Evolutionary conservation across 1,140 invertebrate species (phyloP).

Genomic region (Neodiprion lecontei): DNA sequence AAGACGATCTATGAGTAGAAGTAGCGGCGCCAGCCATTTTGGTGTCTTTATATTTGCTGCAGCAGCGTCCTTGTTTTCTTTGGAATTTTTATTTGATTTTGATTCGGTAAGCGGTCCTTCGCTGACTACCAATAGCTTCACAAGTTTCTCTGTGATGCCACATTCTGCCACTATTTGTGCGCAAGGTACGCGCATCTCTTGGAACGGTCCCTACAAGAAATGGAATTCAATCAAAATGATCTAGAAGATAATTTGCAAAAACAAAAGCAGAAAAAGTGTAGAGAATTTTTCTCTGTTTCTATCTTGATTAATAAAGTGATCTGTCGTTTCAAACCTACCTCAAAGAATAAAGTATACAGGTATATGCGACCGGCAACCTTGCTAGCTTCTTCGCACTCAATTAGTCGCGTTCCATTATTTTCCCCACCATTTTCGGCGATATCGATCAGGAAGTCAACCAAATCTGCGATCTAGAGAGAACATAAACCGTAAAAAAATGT

Average conservation of each 20-base stretch:
- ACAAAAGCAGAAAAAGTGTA: too few relatives aligned
- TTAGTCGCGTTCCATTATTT: constrained; percentile 54
- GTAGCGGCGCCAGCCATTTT: constrained; percentile 82
- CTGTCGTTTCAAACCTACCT: constrained; percentile 52
- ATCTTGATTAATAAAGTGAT: too few relatives aligned
- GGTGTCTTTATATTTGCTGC: constrained; percentile 63
- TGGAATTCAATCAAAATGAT: background rate
- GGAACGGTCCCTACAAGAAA: constrained; percentile 53
- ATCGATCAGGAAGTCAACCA: constrained; percentile 54
- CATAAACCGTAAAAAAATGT: background rate
- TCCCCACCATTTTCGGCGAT: constrained; percentile 52
- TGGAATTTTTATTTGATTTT: constrained; percentile 41
- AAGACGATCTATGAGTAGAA: constrained; percentile 81
- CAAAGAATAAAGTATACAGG: constrained; percentile 80
- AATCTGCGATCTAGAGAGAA: constrained; percentile 46
- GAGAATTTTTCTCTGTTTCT: too few relatives aligned
- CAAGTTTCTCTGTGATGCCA: constrained; percentile 65
- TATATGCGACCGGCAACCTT: constrained; percentile 76
- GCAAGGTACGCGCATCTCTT: constrained; percentile 76
- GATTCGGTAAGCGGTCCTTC: constrained; percentile 54
- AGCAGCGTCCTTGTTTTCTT: constrained; percentile 46
- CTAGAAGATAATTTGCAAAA: too few relatives aligned
- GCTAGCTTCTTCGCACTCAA: constrained; percentile 65
- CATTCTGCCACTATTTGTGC: constrained; percentile 65
- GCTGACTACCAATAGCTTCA: constrained; percentile 61